phyloP scores from a whole-genome alignment of 2,113 vertebrate species.

The Coracopsis vasa region DNA sequence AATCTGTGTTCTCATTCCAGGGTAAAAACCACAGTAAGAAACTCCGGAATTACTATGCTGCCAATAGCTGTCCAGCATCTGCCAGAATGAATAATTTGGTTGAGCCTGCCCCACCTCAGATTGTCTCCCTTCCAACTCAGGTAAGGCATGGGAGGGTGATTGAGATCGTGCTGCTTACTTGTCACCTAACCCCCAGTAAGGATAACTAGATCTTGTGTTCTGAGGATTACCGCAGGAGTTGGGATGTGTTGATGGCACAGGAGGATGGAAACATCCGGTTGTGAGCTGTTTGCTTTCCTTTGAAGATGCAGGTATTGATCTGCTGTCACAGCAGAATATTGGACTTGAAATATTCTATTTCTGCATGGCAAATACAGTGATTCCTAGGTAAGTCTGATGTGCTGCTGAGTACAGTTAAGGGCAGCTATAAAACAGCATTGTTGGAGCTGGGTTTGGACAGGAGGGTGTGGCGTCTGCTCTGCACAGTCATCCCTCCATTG shows the following conservation, averaged over 20 bases:
- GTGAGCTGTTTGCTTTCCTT: not conserved
- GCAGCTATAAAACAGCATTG: not conserved
- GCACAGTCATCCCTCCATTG: not conserved
- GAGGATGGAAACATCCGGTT: not conserved
- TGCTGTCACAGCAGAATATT: not conserved
- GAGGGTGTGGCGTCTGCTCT: not conserved
- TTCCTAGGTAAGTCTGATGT: not conserved
- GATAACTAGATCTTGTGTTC: not conserved
- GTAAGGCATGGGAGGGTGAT: constrained; percentile 71
- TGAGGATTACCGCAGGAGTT: not conserved
- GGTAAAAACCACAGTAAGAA: constrained; percentile 99
- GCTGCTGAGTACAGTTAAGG: not conserved
- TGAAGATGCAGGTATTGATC: constrained; percentile 15
- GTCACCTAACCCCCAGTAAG: not conserved
- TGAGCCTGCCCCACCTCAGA: constrained; percentile 79
- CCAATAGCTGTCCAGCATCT: constrained; percentile 90
- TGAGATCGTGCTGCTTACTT: not conserved
- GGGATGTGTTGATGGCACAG: not conserved
- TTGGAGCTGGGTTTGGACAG: not conserved
- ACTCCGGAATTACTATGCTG: constrained; percentile 94
- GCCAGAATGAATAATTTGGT: constrained; percentile 83
- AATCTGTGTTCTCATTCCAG: constrained; percentile 71
- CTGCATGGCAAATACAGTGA: constrained; percentile 1
- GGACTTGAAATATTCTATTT: constrained; percentile 20
- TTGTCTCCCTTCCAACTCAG: constrained; percentile 80